A percentile compares a stretch with the other conserved stretches of the same genome.
These are phyloP conservation scores for Ostrea edulis DNA, from an alignment of 1,140 invertebrate genomes.

Conservation along the genomic window DNA sequence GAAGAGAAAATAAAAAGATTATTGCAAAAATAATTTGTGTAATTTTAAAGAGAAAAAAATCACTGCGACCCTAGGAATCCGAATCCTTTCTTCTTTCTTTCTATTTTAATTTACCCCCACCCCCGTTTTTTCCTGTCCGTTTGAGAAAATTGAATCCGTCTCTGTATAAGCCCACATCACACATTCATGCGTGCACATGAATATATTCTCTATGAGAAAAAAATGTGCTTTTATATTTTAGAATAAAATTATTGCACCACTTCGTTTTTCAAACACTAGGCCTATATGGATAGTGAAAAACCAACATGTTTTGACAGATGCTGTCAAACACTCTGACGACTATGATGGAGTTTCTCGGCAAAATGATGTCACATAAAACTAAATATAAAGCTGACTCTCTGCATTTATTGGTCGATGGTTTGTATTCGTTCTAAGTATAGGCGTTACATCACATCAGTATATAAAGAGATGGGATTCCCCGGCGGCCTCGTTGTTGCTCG, in stretches of 20 bases:
- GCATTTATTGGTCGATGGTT: slow-evolving; percentile 65
- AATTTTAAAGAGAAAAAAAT: no score
- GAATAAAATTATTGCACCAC: slow-evolving; percentile 3
- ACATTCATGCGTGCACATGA: no score
- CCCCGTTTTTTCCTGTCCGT: no score
- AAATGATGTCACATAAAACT: not conserved
- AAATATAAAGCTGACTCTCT: slow-evolving; percentile 58
- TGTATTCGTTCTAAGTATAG: slow-evolving; percentile 55
- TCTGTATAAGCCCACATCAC: no score
- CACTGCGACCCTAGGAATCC: no score
- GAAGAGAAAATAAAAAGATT: no score
- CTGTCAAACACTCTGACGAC: slow-evolving; percentile 21
- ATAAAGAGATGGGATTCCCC: slow-evolving; percentile 70
- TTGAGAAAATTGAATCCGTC: no score
- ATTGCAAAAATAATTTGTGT: no score
- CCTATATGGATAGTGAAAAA: not conserved
- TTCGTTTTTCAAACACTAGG: not conserved
- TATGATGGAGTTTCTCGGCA: slow-evolving; percentile 4
- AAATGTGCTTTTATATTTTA: no score
- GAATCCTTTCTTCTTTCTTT: no score
- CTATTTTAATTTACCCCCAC: no score
- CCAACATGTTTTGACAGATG: not conserved
- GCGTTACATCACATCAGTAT: slow-evolving; percentile 67
- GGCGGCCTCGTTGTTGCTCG: slow-evolving; percentile 73
- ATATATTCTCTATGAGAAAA: no score